Evolutionary conservation across 2,888 invertebrate genomes (phyloP).

Genomic region (Sphaerophoria rueppellii): DNA sequence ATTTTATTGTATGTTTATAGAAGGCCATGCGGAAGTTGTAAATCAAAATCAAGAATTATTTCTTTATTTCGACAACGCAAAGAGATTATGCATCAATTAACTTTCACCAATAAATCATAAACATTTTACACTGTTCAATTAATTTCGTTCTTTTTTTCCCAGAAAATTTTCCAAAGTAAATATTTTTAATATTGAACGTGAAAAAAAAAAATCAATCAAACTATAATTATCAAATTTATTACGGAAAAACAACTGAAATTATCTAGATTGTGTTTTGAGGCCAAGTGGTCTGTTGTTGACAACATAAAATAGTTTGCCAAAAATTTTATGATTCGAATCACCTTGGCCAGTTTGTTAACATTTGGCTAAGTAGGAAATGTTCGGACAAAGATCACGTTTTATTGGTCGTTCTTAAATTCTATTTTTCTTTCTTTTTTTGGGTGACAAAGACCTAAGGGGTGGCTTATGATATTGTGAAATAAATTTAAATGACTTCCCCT

Average conservation of each 20-base stretch:
- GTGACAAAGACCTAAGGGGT: neutral
- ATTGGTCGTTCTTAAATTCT: neutral
- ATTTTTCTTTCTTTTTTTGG: constrained; percentile 1
- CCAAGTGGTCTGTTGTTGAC: constrained; percentile 31
- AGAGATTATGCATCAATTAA: constrained; percentile 1
- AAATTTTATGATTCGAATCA: constrained; percentile 39
- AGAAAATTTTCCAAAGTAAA: constrained; percentile 19
- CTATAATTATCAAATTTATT: neutral
- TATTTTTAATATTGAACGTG: neutral
- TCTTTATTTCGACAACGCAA: neutral
- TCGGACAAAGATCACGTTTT: constrained; percentile 16
- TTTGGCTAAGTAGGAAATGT: constrained; percentile 45
- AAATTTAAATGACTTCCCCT: neutral
- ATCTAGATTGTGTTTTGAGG: constrained; percentile 17
- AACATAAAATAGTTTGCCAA: constrained; percentile 30
- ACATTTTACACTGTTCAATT: constrained; percentile 5
- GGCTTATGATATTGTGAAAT: neutral
- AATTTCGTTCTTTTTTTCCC: constrained; percentile 5
- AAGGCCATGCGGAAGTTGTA: constrained; percentile 29
- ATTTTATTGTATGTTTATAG: neutral
- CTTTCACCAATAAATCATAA: constrained; percentile 32
- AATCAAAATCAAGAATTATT: constrained; percentile 8
- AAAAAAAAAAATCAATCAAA: constrained; percentile 20
- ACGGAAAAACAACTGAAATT: neutral
- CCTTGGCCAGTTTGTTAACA: constrained; percentile 56